phyloP scores from a whole-genome alignment of 92 coral and sea anemone species.

The Porites cylindrica region DNA sequence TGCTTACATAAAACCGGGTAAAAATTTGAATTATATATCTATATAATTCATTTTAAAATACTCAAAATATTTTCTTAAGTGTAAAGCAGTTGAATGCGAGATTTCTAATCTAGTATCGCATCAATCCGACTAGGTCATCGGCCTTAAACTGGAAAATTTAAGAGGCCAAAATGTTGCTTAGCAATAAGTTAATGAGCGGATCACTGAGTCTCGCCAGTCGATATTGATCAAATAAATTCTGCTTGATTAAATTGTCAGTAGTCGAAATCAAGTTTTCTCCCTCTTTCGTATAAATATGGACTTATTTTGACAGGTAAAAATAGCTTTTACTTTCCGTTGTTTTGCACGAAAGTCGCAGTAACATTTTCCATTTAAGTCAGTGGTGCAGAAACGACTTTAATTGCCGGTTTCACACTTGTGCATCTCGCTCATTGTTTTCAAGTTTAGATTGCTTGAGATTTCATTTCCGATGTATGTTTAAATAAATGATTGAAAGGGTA shows the following conservation, averaged over 20 bases:
- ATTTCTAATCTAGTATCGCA: too few relatives aligned
- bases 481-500: not conserved
- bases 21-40: not conserved
- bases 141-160: too few relatives aligned
- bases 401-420: not conserved
- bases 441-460: not conserved
- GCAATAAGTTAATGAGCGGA: not conserved
- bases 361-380: not conserved
- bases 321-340: not conserved
- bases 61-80: not conserved
- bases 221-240: not conserved
- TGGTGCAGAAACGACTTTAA: not conserved
- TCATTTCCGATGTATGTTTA: not conserved
- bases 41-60: not conserved
- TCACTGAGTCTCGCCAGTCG: not conserved
- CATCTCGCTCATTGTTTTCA: not conserved
- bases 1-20: not conserved
- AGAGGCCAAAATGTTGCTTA: not conserved
- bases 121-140: too few relatives aligned
- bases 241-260: not conserved
- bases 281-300: not conserved
- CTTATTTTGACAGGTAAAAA: not conserved
- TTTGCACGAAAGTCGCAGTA: not conserved
- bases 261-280: not conserved
- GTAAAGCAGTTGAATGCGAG: not conserved